Base-by-base conservation (phyloP, 2,888 invertebrate genomes). In the Argyra leucocephala region DNA sequence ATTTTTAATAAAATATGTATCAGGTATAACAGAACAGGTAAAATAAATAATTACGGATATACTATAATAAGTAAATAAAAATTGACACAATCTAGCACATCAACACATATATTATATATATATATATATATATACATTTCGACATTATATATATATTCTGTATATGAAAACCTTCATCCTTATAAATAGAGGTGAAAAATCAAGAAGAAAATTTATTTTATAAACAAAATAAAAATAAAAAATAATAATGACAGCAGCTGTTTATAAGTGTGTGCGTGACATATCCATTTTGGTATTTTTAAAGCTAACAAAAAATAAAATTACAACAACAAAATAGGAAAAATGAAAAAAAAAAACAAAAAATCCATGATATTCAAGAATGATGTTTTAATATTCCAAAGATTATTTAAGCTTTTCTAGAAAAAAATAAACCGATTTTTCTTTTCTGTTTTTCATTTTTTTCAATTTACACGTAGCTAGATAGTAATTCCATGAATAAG, bases 141-240 rank as follows among this genome's bases (percentile, higher is more conserved):
- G 1, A 48, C 7, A 31, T 31, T 31, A 3, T 6, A 31, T 31
- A 31, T 26, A 26, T 26, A 26, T 26, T 48, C n/a, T 12, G 18
- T 12, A 48, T 18, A 31, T 48, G 1, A 31, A 37, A 48, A 48
- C 48, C 48, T 48, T 48, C 48, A 48, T 48, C 48, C 31, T 12
- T 48, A 48, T 48, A 48, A 48, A 18, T 48, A 48, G 48, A 48
- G 48, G 48, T 48, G 48, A 48, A 48, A 48, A 48, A 48, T 31
- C 26, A 6, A 31, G 7, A 6, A 12, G 9, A 31, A 31, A 31
- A 31, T 31, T 31, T 31, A 31, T 31, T 31, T 31, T 12, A 31
- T 31, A 31, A 31, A 31, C 31, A 31, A 31, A 31, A 26, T 12
- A 31, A 10, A 31, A 31, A 31, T 12, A 31, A 31, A 31, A 26